Conservation (phyloP, 2,888 invertebrate genomes). For the Loripinus fragilis region DNA sequence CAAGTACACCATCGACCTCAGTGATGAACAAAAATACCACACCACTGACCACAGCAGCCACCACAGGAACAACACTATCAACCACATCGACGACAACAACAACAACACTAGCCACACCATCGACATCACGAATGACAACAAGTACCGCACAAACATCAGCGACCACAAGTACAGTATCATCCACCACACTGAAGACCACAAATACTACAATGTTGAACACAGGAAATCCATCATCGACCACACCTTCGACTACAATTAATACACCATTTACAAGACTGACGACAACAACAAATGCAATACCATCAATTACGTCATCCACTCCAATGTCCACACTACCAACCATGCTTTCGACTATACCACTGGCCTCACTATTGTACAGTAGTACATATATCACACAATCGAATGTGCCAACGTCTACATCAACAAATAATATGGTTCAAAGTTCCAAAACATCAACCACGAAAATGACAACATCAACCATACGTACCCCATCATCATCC, state of each 20-base stretch:
- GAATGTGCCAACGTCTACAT: too few relatives aligned
- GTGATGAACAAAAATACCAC: too few relatives aligned
- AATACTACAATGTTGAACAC: background rate
- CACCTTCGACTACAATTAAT: constrained; percentile 6
- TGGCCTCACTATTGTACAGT: constrained; percentile 1
- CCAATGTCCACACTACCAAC: background rate
- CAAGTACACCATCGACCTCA: too few relatives aligned
- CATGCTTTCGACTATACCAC: background rate
- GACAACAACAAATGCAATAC: background rate
- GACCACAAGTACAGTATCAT: background rate
- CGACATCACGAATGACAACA: background rate
- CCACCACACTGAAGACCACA: background rate
- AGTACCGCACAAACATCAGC: background rate
- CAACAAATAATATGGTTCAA: too few relatives aligned
- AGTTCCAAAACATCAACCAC: too few relatives aligned
- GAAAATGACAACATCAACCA: too few relatives aligned
- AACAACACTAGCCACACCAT: background rate
- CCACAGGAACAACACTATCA: too few relatives aligned
- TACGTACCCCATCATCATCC: too few relatives aligned
- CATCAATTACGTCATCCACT: background rate
- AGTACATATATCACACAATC: constrained; percentile 18
- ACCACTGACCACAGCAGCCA: too few relatives aligned
- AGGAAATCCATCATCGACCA: background rate
- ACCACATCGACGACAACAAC: constrained; percentile 6
- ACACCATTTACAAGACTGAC: background rate